phyloP scores from a whole-genome alignment of 2,113 vertebrate genomes.

The Pluvianellus socialis region DNA sequence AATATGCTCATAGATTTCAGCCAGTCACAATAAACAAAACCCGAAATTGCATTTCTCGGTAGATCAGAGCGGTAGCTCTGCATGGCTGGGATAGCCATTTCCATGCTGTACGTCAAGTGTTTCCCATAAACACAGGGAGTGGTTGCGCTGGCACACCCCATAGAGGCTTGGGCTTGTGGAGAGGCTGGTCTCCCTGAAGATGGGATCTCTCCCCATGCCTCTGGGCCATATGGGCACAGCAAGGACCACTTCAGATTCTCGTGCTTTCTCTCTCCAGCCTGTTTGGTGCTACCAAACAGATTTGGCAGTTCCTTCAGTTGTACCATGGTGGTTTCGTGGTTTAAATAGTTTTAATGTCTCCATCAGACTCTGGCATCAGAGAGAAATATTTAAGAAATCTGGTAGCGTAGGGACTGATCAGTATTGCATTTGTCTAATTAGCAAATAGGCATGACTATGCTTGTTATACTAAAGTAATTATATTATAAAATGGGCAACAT shows the following conservation, averaged over 20 bases:
- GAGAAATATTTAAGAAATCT: neutral
- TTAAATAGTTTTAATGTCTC: neutral
- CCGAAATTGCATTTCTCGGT: neutral
- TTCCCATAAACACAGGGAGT: accelerated
- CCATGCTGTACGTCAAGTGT: no score
- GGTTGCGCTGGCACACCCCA: neutral
- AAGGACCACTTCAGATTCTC: neutral
- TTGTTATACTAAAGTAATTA: neutral
- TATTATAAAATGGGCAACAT: neutral
- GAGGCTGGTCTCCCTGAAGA: neutral
- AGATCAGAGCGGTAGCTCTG: neutral
- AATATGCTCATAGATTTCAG: neutral
- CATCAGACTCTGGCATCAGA: neutral
- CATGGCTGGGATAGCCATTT: neutral
- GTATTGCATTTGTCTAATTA: neutral
- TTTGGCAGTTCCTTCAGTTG: neutral
- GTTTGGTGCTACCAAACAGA: neutral
- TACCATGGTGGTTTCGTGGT: neutral
- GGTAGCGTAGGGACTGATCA: neutral
- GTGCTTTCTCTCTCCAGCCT: neutral
- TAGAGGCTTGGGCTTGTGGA: neutral
- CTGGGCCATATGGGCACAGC: no score
- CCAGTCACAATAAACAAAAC: neutral
- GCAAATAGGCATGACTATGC: neutral
- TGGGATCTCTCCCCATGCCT: neutral